These are phyloP conservation scores for Megalops atlanticus DNA, from an alignment of 2,113 vertebrate species.

Conservation along the genomic window DNA sequence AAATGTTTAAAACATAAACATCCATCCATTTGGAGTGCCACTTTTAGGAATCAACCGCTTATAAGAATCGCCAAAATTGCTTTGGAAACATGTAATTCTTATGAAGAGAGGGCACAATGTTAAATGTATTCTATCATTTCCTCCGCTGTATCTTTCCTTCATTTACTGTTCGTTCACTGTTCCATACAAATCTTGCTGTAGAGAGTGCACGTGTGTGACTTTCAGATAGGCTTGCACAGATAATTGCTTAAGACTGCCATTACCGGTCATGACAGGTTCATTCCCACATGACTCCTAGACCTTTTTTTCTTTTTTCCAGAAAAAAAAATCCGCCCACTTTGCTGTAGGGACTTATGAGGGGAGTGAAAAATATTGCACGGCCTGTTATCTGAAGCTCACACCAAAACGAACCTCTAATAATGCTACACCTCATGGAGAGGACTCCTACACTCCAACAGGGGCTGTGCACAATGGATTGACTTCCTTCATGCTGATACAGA, in stretches of 20 bases:
- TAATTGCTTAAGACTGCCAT: not conserved
- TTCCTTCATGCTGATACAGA: not conserved
- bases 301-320: too few relatives aligned
- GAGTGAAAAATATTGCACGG: not conserved
- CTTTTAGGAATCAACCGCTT: too few relatives aligned
- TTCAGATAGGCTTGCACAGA: not conserved
- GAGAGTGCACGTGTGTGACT: not conserved
- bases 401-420: not conserved
- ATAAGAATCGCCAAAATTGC: too few relatives aligned
- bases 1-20: too few relatives aligned
- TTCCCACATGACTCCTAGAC: not conserved
- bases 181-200: not conserved
- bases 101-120: too few relatives aligned
- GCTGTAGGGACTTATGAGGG: not conserved
- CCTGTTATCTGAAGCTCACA: conserved; percentile 5
- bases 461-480: not conserved
- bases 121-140: too few relatives aligned
- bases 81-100: too few relatives aligned
- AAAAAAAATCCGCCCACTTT: not conserved
- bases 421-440: not conserved
- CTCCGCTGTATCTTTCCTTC: too few relatives aligned
- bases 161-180: not conserved
- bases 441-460: not conserved
- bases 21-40: too few relatives aligned
- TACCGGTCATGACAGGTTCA: not conserved